Conservation (phyloP, 2,888 invertebrate species). For the Seira ritae region DNA sequence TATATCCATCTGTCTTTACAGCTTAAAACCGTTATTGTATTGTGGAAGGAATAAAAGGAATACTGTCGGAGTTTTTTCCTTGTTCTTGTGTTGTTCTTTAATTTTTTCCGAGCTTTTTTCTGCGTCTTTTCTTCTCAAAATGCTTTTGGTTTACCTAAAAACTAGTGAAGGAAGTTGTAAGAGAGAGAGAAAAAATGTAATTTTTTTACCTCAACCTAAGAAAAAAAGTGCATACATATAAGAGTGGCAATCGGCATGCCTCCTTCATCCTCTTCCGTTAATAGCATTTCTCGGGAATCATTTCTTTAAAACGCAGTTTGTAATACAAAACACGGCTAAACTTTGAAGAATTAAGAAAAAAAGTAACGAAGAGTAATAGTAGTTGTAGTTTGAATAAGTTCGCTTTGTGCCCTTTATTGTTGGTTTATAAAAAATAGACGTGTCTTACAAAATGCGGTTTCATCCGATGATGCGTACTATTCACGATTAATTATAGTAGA, state of each 20-base stretch:
- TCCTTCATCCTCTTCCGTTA: constrained; percentile 26
- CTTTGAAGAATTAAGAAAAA: constrained; percentile 35
- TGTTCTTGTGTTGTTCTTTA: constrained; percentile 30
- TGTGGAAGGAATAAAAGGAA: no score
- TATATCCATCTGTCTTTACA: constrained; percentile 53
- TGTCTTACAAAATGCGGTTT: constrained; percentile 55
- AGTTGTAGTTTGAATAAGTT: no score
- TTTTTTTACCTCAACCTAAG: no score
- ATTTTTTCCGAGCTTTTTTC: constrained; percentile 29
- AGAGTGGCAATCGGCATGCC: no score
- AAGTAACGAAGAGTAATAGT: no score
- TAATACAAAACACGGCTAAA: constrained; percentile 26
- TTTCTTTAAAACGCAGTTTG: constrained; percentile 33
- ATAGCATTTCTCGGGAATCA: not conserved
- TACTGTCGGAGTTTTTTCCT: constrained; percentile 42
- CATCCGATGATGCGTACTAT: constrained; percentile 44
- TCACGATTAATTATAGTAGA: constrained; percentile 34
- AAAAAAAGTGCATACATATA: no score
- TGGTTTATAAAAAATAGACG: constrained; percentile 50
- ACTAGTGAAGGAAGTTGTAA: no score
- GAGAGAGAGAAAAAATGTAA: constrained; percentile 46
- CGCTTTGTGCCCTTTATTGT: no score
- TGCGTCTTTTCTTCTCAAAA: constrained; percentile 47
- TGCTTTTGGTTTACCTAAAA: constrained; percentile 45
- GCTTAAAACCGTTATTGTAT: constrained; percentile 42